Evolutionary conservation across 2,888 invertebrate species (phyloP).

Genomic region (Eupithecia exiguata): DNA sequence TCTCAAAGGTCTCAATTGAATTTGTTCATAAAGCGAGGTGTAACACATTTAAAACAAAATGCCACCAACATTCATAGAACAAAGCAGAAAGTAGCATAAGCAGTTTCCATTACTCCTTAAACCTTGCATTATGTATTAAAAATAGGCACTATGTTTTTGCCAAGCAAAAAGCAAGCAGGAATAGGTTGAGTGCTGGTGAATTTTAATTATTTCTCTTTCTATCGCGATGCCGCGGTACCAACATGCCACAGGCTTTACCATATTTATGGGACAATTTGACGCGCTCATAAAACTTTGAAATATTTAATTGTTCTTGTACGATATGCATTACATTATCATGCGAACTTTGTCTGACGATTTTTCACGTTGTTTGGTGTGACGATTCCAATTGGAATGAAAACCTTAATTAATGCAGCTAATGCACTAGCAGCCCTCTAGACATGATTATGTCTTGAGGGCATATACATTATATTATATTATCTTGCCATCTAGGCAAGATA

Average conservation of each 20-base stretch:
- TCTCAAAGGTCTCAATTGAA: not conserved
- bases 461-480: too few relatives aligned
- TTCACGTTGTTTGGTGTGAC: not conserved
- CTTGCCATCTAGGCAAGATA: too few relatives aligned
- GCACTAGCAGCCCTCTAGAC: too few relatives aligned
- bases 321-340: not conserved
- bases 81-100: not conserved
- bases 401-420: not conserved
- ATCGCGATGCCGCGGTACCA: slow-evolving; percentile 80
- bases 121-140: slow-evolving; percentile 34
- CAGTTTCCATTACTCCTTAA: slow-evolving; percentile 26
- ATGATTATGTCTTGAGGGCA: too few relatives aligned
- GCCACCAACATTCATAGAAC: not conserved
- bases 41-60: not conserved
- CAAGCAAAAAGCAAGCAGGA: slow-evolving; percentile 70
- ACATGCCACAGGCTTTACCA: slow-evolving; percentile 75
- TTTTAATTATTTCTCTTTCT: slow-evolving; percentile 84
- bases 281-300: slow-evolving; percentile 56
- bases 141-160: slow-evolving; percentile 43
- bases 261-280: slow-evolving; percentile 76
- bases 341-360: not conserved
- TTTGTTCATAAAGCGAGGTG: not conserved
- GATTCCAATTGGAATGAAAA: not conserved
- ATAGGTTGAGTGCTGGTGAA: slow-evolving; percentile 80
- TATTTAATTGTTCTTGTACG: slow-evolving; percentile 31